Percentiles rank a stretch among this genome's conserved stretches.
These are phyloP conservation scores for Dynastes tityus DNA, from an alignment of 2,888 invertebrate genomes.

Conservation along the genomic window DNA sequence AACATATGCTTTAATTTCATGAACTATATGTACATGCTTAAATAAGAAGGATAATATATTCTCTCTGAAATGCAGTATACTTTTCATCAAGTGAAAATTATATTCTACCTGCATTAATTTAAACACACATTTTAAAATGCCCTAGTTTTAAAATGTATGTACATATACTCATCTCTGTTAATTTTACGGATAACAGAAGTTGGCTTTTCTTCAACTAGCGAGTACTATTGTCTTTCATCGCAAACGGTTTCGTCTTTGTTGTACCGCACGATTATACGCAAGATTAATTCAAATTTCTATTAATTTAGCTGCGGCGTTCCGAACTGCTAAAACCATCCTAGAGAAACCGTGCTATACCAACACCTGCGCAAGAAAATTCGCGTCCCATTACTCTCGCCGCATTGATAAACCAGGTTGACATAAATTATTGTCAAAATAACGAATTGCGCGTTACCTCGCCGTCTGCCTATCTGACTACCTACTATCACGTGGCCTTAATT, in stretches of 20 bases:
- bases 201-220: neutral
- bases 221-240: neutral
- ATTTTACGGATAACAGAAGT: no score
- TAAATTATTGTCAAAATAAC: conserved; percentile 43
- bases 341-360: conserved; percentile 23
- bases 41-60: no score
- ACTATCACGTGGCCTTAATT: conserved; percentile 40
- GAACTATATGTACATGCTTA: no score
- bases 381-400: conserved; percentile 37
- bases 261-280: conserved; percentile 16
- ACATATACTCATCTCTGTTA: no score
- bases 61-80: no score
- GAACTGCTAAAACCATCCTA: conserved; percentile 8
- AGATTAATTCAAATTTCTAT: conserved; percentile 43
- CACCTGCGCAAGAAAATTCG: conserved; percentile 44
- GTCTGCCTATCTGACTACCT: conserved; percentile 34
- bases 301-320: conserved; percentile 35
- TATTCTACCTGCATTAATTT: no score
- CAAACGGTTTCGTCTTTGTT: conserved; percentile 10
- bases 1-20: no score
- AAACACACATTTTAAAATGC: no score
- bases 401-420: conserved; percentile 46
- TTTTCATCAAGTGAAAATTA: no score
- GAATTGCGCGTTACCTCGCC: conserved; percentile 28
- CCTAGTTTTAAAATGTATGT: no score